Conservation (phyloP, 2,888 invertebrate genomes). For the Steromphala cineraria region DNA sequence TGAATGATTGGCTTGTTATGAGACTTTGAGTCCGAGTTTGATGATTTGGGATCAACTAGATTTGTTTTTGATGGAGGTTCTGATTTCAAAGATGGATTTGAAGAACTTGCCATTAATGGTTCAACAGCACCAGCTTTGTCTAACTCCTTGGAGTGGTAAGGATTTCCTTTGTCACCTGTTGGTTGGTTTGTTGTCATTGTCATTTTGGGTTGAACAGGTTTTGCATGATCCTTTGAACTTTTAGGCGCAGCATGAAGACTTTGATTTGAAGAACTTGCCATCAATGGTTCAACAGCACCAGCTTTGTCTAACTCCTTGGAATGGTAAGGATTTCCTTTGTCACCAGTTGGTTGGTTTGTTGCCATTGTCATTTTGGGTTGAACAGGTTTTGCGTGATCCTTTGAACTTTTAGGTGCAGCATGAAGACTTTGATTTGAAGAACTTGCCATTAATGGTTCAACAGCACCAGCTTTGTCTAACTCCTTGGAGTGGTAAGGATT, state of each 20-base stretch:
- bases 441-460: background rate
- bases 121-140: background rate
- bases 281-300: background rate
- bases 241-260: too few species aligned
- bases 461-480: background rate
- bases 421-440: background rate
- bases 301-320: background rate
- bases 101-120: background rate
- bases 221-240: too few species aligned
- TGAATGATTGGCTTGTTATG: background rate
- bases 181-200: background rate
- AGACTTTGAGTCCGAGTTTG: too few species aligned
- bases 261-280: background rate
- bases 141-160: background rate
- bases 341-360: background rate
- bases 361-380: background rate
- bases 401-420: background rate
- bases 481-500: slow-evolving; percentile 9
- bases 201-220: background rate
- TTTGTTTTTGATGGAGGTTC: background rate
- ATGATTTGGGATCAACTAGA: too few species aligned
- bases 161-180: slow-evolving; percentile 20
- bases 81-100: background rate
- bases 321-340: slow-evolving; percentile 17
- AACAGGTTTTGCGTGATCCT: too few species aligned